Conservation (phyloP, 2,888 invertebrate species). For the Petrolisthes manimaculis region DNA sequence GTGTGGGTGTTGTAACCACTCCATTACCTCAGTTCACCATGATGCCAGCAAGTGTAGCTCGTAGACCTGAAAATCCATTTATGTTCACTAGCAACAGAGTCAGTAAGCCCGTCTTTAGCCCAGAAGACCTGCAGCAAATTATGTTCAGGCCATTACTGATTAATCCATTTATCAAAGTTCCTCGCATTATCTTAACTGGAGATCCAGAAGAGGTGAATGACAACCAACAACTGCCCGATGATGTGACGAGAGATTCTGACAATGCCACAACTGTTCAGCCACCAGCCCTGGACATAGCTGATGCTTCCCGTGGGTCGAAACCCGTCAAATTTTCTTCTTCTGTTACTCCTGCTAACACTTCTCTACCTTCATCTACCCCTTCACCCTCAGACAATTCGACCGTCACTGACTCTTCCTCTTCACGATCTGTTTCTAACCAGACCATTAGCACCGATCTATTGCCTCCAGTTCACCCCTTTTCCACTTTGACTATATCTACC, state of each 20-base stretch:
- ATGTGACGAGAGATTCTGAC: neutral
- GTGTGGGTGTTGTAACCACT: neutral
- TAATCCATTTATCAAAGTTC: conserved; percentile 15
- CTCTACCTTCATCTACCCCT: conserved; percentile 7
- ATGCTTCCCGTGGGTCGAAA: neutral
- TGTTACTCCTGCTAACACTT: neutral
- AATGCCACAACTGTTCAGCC: neutral
- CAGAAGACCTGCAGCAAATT: conserved; percentile 21
- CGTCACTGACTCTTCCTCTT: too few relatives aligned
- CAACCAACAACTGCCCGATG: neutral
- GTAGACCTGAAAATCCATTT: conserved; percentile 24
- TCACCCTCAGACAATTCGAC: neutral
- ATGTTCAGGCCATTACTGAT: conserved; percentile 23
- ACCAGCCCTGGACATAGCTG: neutral
- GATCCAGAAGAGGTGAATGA: neutral
- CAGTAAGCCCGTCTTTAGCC: conserved; percentile 12
- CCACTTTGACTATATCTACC: neutral
- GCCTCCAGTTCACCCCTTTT: conserved; percentile 1
- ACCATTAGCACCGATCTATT: neutral
- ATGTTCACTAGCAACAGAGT: conserved; percentile 11
- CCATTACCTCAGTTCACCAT: conserved; percentile 22
- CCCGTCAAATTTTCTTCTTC: neutral
- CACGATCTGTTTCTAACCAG: neutral
- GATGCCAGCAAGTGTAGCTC: conserved; percentile 41
- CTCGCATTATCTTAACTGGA: conserved; percentile 9